Conservation (phyloP, 53 echinoderm and acorn worm species). For the Paracentrotus lividus region DNA sequence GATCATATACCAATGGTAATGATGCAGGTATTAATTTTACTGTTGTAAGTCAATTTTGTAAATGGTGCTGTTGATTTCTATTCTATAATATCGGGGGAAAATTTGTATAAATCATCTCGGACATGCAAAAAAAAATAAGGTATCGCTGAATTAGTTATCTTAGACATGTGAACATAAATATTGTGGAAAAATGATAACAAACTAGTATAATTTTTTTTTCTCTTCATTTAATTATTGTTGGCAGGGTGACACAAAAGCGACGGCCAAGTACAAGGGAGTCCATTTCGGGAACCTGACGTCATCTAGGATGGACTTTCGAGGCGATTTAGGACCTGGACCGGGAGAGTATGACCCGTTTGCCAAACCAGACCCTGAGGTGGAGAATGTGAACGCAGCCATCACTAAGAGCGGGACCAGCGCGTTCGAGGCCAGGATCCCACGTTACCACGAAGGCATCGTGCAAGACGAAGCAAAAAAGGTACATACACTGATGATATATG, state of each 20-base stretch:
- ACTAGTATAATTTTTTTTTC: too few species aligned
- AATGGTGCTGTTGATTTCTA: too few species aligned
- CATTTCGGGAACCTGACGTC: conserved; percentile 94
- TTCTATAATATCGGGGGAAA: too few species aligned
- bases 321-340: conserved; percentile 89
- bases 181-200: too few species aligned
- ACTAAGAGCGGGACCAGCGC: conserved; percentile 78
- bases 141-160: too few species aligned
- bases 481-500: background rate
- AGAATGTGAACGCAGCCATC: conserved; percentile 82
- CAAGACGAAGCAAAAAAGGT: conserved; percentile 94
- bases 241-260: conserved; percentile 92
- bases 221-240: background rate
- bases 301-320: conserved; percentile 91
- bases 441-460: conserved; percentile 93
- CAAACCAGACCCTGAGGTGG: conserved; percentile 65
- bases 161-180: too few species aligned
- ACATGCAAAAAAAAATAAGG: too few species aligned
- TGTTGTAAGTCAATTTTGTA: too few species aligned
- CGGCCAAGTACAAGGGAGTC: conserved; percentile 95
- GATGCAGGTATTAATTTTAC: too few species aligned
- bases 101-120: too few species aligned
- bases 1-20: too few species aligned
- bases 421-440: conserved; percentile 92
- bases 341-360: conserved; percentile 93